phyloP scores from a whole-genome alignment of 2,797 vertebrate genomes.

The Austrolebias charrua region DNA sequence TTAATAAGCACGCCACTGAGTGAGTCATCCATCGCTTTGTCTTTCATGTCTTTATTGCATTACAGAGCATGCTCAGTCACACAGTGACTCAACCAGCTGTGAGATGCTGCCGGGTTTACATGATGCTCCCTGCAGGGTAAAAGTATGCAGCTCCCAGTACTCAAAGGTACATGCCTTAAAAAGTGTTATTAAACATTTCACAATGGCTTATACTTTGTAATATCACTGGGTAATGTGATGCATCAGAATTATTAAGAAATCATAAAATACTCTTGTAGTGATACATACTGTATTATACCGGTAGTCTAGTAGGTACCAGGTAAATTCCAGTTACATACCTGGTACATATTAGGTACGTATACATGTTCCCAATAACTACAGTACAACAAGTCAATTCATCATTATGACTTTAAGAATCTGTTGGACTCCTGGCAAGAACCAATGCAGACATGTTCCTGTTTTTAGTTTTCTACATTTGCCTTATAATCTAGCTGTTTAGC shows the following conservation, averaged over 20 bases:
- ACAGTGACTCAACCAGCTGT: slow-evolving; percentile 54
- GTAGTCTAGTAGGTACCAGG: no score
- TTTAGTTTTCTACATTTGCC: no score
- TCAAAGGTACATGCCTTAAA: neutral
- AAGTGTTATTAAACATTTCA: neutral
- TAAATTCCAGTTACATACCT: no score
- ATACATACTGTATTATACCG: no score
- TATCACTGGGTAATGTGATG: neutral
- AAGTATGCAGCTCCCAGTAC: neutral
- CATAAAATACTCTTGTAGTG: no score
- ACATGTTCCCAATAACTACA: no score
- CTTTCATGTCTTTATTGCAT: slow-evolving; percentile 40
- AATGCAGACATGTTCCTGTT: no score
- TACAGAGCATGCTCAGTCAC: slow-evolving; percentile 49
- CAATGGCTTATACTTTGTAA: neutral
- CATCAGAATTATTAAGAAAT: neutral
- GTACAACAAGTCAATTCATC: no score
- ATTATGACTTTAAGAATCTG: no score
- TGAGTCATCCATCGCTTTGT: slow-evolving; percentile 62
- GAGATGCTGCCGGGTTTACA: slow-evolving; percentile 19
- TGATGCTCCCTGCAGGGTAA: slow-evolving; percentile 21
- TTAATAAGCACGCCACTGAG: slow-evolving; percentile 45
- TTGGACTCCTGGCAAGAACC: no score
- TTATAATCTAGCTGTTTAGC: no score
- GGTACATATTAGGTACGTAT: no score